Conservation (phyloP, 2,888 invertebrate genomes). For the Apamea sordens region DNA sequence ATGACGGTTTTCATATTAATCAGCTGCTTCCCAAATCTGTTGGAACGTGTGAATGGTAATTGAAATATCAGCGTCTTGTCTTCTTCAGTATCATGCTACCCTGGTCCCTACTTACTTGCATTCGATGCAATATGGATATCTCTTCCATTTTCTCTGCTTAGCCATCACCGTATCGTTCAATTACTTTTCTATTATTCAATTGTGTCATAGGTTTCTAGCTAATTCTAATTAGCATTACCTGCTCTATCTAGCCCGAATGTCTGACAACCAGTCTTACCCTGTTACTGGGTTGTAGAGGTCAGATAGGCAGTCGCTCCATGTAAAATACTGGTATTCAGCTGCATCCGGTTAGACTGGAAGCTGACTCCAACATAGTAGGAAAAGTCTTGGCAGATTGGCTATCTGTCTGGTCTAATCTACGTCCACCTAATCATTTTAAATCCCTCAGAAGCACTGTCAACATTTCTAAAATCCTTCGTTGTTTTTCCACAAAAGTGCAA, state of each 20-base stretch:
- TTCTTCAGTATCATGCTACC: not conserved
- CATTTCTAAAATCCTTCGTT: not conserved
- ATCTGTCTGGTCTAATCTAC: not conserved
- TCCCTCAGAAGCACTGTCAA: not conserved
- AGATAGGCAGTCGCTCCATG: not conserved
- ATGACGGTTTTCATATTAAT: not conserved
- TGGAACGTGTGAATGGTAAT: not conserved
- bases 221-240: not conserved
- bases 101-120: not conserved
- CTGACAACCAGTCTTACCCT: not conserved
- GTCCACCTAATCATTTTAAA: not conserved
- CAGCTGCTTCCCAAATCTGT: not conserved
- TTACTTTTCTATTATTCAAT: not conserved
- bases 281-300: not conserved
- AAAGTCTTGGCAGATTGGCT: no score
- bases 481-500: conserved; percentile 1
- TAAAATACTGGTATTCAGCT: no score
- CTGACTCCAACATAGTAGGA: not conserved
- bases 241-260: not conserved
- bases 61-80: not conserved
- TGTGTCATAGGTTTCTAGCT: not conserved
- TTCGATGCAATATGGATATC: not conserved
- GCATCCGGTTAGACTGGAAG: not conserved
- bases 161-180: not conserved
- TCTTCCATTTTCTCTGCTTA: not conserved